Evolutionary conservation across 2,113 vertebrate genomes (phyloP).

Genomic region (Toxostoma redivivum): DNA sequence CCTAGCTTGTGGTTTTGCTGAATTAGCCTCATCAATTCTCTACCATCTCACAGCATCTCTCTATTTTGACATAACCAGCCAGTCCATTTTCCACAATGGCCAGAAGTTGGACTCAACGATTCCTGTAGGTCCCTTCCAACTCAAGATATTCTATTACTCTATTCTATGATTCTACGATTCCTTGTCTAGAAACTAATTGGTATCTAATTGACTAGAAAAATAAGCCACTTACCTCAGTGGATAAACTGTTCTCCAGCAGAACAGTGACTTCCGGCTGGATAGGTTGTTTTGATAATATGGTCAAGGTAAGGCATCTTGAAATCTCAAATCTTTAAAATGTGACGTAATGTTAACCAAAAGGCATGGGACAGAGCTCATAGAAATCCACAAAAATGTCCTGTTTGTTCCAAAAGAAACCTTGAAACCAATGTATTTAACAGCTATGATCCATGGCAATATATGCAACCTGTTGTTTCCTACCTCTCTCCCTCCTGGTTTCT

Average conservation of each 20-base stretch:
- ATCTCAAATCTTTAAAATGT: not conserved
- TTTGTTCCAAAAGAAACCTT: not conserved
- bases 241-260: not conserved
- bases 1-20: not conserved
- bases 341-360: not conserved
- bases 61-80: not conserved
- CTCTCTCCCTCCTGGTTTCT: not conserved
- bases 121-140: not conserved
- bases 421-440: not conserved
- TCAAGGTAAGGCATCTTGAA: not conserved
- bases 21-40: not conserved
- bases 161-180: not conserved
- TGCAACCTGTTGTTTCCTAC: not conserved
- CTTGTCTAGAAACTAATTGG: not conserved
- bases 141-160: not conserved
- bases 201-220: not conserved
- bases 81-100: not conserved
- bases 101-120: not conserved
- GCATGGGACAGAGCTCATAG: not conserved
- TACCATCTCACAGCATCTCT: not conserved
- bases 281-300: not conserved
- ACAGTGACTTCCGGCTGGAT: not conserved
- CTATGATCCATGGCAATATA: not conserved
- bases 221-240: not conserved
- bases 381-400: not conserved